Evolutionary conservation across 2,888 invertebrate species (phyloP).

Genomic region (Platycheirus rosarum): DNA sequence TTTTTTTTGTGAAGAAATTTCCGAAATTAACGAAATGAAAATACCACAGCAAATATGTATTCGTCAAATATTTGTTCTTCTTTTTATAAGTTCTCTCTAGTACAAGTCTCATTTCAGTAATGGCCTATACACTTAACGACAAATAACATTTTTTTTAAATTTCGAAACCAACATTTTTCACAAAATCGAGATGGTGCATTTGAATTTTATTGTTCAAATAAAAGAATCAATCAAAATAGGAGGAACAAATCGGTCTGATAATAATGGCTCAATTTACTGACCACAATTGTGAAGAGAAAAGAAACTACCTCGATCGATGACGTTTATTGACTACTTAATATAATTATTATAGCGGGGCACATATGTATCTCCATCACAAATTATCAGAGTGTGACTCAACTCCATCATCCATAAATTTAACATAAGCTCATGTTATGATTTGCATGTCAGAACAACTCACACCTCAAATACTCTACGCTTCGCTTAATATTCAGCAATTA

Average conservation of each 20-base stretch:
- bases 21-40: too few species aligned
- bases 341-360: constrained; percentile 1
- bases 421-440: constrained; percentile 32
- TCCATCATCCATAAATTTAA: constrained; percentile 33
- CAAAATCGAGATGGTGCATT: too few species aligned
- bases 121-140: too few species aligned
- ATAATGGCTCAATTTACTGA: background rate
- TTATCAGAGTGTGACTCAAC: constrained; percentile 39
- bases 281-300: background rate
- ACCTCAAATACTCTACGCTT: constrained; percentile 6
- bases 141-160: too few species aligned
- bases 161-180: too few species aligned
- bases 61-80: too few species aligned
- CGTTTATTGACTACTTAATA: constrained; percentile 5
- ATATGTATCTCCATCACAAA: constrained; percentile 35
- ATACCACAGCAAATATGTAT: too few species aligned
- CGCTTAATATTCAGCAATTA: constrained; percentile 19
- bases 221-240: too few species aligned
- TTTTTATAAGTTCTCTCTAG: too few species aligned
- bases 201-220: background rate
- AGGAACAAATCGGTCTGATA: background rate
- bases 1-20: too few species aligned
- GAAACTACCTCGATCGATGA: constrained; percentile 1
- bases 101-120: too few species aligned
- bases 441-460: constrained; percentile 33